Conservation (phyloP, 2,113 vertebrate species). For the Tragelaphus strepsiceros region DNA sequence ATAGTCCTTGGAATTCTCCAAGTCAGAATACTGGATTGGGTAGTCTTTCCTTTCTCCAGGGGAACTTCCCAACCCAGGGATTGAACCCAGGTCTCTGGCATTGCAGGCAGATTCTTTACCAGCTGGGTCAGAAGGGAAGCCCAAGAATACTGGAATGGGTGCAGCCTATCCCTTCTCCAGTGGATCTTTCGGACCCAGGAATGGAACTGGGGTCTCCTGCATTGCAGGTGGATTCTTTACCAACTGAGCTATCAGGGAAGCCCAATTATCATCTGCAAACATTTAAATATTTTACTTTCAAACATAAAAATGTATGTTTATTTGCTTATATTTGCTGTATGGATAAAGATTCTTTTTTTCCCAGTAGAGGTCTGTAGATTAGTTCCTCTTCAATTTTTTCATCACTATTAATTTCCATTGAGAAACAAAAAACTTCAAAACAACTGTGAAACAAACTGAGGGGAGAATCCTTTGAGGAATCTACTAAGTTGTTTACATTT, state of each 20-base stretch:
- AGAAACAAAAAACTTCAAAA: not conserved
- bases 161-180: not conserved
- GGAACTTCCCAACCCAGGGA: not conserved
- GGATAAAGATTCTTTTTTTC: not conserved
- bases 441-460: not conserved
- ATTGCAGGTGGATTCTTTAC: not conserved
- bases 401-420: not conserved
- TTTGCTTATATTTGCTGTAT: not conserved
- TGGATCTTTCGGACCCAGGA: accelerated
- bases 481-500: not conserved
- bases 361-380: not conserved
- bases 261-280: not conserved
- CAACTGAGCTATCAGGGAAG: not conserved
- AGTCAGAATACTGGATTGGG: not conserved
- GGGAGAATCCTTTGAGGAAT: not conserved
- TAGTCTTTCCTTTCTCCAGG: not conserved
- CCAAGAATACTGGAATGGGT: not conserved
- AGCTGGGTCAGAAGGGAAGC: not conserved
- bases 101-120: not conserved
- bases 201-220: not conserved
- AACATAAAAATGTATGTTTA: not conserved
- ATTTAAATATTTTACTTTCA: not conserved
- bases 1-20: not conserved
- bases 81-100: not conserved
- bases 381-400: not conserved